A percentile compares a stretch with the other conserved stretches of the same genome.
Evolutionary conservation across 2,888 invertebrate genomes (phyloP).

Genomic region (Macaria notata): DNA sequence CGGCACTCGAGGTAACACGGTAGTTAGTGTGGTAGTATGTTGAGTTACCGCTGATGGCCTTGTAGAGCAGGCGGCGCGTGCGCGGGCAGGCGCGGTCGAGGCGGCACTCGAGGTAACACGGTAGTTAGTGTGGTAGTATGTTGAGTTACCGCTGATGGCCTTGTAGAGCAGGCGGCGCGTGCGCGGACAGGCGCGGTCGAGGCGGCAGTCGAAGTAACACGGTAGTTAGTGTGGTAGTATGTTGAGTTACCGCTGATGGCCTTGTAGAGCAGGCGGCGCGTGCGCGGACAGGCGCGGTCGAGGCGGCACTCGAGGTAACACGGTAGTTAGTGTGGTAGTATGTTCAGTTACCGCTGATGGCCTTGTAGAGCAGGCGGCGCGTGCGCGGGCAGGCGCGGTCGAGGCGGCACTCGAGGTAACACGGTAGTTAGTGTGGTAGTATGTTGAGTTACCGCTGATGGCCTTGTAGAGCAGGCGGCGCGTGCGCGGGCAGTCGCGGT

Average conservation of each 20-base stretch:
- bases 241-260: conserved; percentile 90
- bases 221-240: conserved; percentile 47
- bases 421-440: neutral
- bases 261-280: conserved; percentile 94
- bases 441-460: neutral
- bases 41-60: no score
- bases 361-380: no score
- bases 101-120: no score
- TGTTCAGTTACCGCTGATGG: no score
- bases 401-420: no score
- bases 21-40: neutral
- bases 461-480: no score
- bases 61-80: no score
- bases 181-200: conserved; percentile 63
- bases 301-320: conserved; percentile 90
- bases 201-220: conserved; percentile 90
- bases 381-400: no score
- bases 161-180: conserved; percentile 96
- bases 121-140: neutral
- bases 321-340: conserved; percentile 47
- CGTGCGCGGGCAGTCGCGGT: no score
- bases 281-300: conserved; percentile 73
- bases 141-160: conserved; percentile 90
- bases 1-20: no score
- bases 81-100: no score